Percentiles rank a stretch among this genome's conserved stretches.
These are phyloP conservation scores for Percopsis transmontana DNA, from an alignment of 2,113 vertebrate genomes.

Conservation along the genomic window DNA sequence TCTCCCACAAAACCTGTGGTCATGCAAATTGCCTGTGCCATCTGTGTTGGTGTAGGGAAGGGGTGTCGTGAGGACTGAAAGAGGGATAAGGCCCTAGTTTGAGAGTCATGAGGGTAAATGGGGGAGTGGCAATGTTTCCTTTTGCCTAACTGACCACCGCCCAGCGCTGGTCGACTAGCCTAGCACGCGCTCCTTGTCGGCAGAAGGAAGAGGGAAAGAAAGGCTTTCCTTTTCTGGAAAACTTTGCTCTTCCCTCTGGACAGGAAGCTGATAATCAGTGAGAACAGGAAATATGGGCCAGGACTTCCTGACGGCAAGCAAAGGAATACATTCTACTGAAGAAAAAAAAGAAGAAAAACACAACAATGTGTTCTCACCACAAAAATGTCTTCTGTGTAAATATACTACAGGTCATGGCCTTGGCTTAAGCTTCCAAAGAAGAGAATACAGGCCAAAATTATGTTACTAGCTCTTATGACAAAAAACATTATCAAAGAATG, in stretches of 20 bases:
- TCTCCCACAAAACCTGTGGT: conserved; percentile 30
- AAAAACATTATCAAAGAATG: background rate
- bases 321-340: conserved; percentile 60
- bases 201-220: background rate
- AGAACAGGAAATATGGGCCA: conserved; percentile 78
- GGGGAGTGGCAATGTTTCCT: conserved; percentile 8
- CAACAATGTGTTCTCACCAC: conserved; percentile 18
- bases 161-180: background rate
- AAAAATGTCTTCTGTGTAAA: conserved; percentile 30
- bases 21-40: conserved; percentile 22
- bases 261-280: conserved; percentile 82
- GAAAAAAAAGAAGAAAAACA: conserved; percentile 15
- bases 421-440: background rate
- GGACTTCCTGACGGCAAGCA: conserved; percentile 74
- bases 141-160: conserved; percentile 3
- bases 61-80: background rate
- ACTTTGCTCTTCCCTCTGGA: conserved; percentile 69
- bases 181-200: conserved; percentile 13
- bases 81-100: conserved; percentile 14
- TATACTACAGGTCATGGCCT: background rate
- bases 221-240: conserved; percentile 38
- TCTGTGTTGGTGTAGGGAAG: conserved; percentile 22
- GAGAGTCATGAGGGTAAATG: background rate
- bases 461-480: background rate
- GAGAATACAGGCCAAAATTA: background rate